These are phyloP conservation scores for Desmodus rotundus DNA, from an alignment of 2,113 vertebrate species.

Conservation along the genomic window DNA sequence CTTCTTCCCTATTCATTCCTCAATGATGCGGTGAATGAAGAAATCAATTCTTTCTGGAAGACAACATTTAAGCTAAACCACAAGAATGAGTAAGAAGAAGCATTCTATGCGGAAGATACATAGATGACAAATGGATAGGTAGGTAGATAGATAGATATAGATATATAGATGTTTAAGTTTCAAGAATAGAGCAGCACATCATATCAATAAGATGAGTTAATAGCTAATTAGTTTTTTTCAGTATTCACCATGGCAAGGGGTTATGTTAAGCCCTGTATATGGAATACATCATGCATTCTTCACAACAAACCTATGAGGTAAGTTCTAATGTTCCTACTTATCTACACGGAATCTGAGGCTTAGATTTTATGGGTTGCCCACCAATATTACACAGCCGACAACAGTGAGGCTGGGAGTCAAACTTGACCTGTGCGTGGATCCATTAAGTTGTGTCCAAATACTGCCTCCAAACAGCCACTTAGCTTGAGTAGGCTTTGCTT, in stretches of 20 bases:
- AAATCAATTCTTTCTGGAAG: background rate
- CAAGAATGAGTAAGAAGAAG: background rate
- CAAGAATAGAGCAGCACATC: background rate
- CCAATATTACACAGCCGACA: background rate
- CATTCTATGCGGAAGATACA: background rate
- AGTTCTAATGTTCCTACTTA: background rate
- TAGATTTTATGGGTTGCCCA: background rate
- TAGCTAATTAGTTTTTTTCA: background rate
- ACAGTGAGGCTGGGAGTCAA: background rate
- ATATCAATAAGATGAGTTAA: background rate
- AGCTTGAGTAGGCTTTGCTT: background rate
- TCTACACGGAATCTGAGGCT: background rate
- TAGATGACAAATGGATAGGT: no score
- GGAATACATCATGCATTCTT: background rate
- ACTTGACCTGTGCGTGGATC: background rate
- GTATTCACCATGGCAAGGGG: background rate
- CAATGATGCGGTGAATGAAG: background rate
- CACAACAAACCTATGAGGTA: background rate
- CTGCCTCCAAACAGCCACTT: background rate
- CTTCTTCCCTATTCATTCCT: background rate
- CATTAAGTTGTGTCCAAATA: background rate
- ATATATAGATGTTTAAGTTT: background rate
- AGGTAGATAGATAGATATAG: no score
- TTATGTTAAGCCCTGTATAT: background rate
- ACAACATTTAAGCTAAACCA: background rate